phyloP scores from a whole-genome alignment of 2,797 vertebrate genomes.

The Onychomys torridus region DNA sequence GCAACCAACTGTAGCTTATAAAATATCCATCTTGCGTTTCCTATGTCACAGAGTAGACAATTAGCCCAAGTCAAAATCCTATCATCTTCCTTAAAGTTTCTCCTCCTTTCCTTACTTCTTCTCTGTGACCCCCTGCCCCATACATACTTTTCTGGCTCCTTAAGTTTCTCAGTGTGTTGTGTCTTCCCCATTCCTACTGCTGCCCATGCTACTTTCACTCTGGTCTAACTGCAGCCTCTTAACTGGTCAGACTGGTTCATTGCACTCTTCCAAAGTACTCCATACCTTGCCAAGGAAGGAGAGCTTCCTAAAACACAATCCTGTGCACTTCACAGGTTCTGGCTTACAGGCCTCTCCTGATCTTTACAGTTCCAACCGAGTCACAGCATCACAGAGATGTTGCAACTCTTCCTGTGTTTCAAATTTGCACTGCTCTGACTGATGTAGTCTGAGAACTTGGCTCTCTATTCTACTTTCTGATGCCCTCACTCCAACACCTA shows the following conservation, averaged over 20 bases:
- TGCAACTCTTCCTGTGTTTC: neutral
- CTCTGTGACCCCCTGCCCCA: fast-evolving
- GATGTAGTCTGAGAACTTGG: neutral
- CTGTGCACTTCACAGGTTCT: neutral
- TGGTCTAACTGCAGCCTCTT: neutral
- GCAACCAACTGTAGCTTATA: neutral
- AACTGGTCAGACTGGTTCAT: neutral
- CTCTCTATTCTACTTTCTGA: neutral
- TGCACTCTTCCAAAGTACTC: neutral
- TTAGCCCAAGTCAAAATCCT: neutral
- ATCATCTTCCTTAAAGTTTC: neutral
- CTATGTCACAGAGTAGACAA: neutral
- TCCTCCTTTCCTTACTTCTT: neutral
- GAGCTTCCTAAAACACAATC: neutral
- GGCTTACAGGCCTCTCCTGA: neutral
- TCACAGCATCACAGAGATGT: fast-evolving
- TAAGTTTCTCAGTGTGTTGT: neutral
- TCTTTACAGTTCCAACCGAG: neutral
- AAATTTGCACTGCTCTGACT: neutral
- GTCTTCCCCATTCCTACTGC: neutral
- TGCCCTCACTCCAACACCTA: neutral
- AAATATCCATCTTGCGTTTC: neutral
- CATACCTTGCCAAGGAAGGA: neutral
- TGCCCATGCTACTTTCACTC: too few relatives aligned
- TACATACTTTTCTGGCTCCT: neutral